Percentiles rank a stretch among this genome's conserved stretches.
These are phyloP conservation scores for Schizaphis graminum DNA, from an alignment of 2,888 invertebrate genomes.

Conservation along the genomic window DNA sequence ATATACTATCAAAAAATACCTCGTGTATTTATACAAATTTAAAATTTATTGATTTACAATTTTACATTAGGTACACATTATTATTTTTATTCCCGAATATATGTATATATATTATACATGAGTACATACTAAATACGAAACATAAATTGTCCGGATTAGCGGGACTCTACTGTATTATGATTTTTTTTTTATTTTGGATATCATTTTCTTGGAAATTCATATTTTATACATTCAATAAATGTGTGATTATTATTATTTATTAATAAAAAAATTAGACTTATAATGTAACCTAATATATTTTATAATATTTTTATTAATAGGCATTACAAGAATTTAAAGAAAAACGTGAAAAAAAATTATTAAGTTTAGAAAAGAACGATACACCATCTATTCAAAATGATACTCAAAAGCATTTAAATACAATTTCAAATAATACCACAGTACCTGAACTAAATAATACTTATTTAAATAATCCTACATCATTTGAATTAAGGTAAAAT, in stretches of 20 bases:
- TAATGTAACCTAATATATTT: neutral
- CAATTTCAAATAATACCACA: slow-evolving; percentile 12
- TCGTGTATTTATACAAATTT: too few relatives aligned
- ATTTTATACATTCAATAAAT: neutral
- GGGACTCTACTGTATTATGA: too few relatives aligned
- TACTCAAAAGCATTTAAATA: slow-evolving; percentile 29
- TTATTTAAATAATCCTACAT: neutral
- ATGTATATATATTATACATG: too few relatives aligned
- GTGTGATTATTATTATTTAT: neutral
- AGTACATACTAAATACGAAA: too few relatives aligned
- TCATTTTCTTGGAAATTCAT: neutral
- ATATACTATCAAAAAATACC: too few relatives aligned
- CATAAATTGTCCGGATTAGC: too few relatives aligned
- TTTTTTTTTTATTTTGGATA: neutral
- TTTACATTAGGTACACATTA: too few relatives aligned
- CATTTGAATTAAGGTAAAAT: slow-evolving; percentile 31
- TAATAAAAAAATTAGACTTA: too few relatives aligned
- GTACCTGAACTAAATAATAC: neutral
- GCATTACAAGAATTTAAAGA: slow-evolving; percentile 50
- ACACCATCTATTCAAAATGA: neutral
- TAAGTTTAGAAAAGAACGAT: slow-evolving; percentile 12
- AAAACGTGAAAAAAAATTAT: slow-evolving; percentile 35
- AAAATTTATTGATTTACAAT: too few relatives aligned
- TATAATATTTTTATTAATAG: slow-evolving; percentile 20
- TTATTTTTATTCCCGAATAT: too few relatives aligned